These are phyloP conservation scores for Araneus ventricosus DNA, from an alignment of 1,140 invertebrate genomes.

Conservation along the genomic window DNA sequence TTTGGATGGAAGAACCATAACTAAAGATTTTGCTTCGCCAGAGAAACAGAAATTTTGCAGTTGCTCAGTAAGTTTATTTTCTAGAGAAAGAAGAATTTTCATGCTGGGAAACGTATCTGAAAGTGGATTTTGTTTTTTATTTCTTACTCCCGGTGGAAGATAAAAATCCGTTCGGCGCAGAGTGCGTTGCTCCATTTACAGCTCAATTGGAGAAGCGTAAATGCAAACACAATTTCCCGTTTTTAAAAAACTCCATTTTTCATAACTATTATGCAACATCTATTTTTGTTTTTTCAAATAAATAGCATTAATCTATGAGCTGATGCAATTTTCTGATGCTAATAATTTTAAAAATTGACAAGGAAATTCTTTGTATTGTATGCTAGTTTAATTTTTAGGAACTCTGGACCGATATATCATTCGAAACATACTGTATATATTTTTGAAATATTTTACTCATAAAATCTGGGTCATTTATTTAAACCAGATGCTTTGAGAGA, in stretches of 20 bases:
- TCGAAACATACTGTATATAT: too few species aligned
- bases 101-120: not conserved
- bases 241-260: not conserved
- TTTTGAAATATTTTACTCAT: too few species aligned
- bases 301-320: too few species aligned
- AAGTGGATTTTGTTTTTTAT: not conserved
- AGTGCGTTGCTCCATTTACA: conserved; percentile 24
- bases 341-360: too few species aligned
- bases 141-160: not conserved
- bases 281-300: too few species aligned
- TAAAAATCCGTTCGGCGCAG: not conserved
- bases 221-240: not conserved
- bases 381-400: too few species aligned
- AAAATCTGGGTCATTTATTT: too few species aligned
- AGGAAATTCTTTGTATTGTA: too few species aligned
- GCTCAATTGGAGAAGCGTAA: not conserved
- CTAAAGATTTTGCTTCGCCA: not conserved
- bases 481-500: too few species aligned
- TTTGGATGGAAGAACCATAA: not conserved
- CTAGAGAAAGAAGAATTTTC: not conserved
- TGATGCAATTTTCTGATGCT: too few species aligned
- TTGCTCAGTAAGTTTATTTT: not conserved
- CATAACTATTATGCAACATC: too few species aligned
- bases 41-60: not conserved
- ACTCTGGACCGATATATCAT: too few species aligned